Evolutionary conservation across 2,113 vertebrate genomes (phyloP), one percentile per base, ranked within the genome.

Genomic region (Garra rufa): DNA sequence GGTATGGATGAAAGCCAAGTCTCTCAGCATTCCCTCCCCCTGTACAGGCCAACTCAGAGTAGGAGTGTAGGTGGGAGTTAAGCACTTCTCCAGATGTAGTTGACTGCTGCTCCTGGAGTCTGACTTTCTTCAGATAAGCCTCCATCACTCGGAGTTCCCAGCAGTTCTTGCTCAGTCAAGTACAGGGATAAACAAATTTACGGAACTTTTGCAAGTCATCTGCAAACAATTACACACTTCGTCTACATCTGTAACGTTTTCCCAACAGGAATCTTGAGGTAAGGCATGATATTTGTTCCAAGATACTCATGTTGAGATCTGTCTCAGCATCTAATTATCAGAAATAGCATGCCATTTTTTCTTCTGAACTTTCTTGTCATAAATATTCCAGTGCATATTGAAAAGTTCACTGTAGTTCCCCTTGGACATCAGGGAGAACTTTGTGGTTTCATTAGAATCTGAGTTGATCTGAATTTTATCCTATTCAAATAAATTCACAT

Each of bases 21-120:
- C 82, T 65, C 70, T 63, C 28, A 59, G 86, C 86, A 86, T 87
- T 94, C 94, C 94, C 93, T 92, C 79, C 89, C 89, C 86, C 90
- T 46, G 76, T 89, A 88, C 89, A 87, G 86, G 83, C 85, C 86
- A 85, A 26, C 78, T 74, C 85, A 83, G 81, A 79, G 71, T 78
- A 57, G 81, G 85, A 84, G 71, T 71, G 85, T 57, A 67, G 80
- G 73, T 82, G 87, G 77, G 78, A 73, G 87, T 83, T 86, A 85
- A 89, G 76, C 80, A 69, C 77, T 87, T 88, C 86, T 87, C 82
- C 90, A 91, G 90, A 89, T 91, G 90, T 89, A 77, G 73, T 76
- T 80, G 79, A 70, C 75, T 85, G 67, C 80, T 79, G 80, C 70
- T 86, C 30, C 43, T 69, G 46, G 34, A 76, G 69, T 82, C 69